A percentile compares a stretch with the other conserved stretches of the same genome.
phyloP scores from a whole-genome alignment of 1,140 invertebrate genomes.

The Phymastichus coffea region DNA sequence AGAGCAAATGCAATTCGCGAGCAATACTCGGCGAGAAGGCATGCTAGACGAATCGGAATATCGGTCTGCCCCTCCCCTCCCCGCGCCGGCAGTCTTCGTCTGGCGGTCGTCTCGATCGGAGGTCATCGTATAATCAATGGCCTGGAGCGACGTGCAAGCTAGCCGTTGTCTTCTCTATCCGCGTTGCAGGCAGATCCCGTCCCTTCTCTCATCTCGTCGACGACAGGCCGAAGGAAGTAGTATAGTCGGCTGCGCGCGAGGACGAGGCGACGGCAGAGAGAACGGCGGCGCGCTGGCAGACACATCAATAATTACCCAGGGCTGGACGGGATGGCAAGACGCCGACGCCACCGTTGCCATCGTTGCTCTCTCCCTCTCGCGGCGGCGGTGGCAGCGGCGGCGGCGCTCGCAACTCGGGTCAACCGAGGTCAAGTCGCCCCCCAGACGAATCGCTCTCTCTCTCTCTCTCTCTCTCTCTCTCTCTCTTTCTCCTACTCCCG shows the following conservation, averaged over 20 bases:
- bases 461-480: constrained; percentile 27
- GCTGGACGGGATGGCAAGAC: constrained; percentile 50
- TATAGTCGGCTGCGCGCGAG: constrained; percentile 26
- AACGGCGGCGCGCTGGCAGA: constrained; percentile 43
- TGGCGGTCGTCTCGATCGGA: constrained; percentile 4
- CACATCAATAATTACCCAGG: constrained; percentile 57
- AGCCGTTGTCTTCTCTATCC: background rate
- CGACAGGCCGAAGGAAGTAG: constrained; percentile 33
- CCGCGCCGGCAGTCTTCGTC: too few relatives aligned
- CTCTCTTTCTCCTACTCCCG: constrained; percentile 12
- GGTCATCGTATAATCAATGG: constrained; percentile 16
- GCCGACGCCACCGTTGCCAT: too few relatives aligned
- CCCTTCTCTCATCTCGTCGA: constrained; percentile 16
- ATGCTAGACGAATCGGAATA: too few relatives aligned
- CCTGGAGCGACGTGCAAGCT: constrained; percentile 6
- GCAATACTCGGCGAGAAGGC: too few relatives aligned
- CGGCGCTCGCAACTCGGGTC: constrained; percentile 50
- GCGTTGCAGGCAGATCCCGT: constrained; percentile 19
- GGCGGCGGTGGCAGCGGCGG: constrained; percentile 35
- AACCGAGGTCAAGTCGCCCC: constrained; percentile 55
- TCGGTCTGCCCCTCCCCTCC: too few relatives aligned
- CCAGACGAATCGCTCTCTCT: constrained; percentile 31
- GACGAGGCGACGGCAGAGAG: constrained; percentile 26
- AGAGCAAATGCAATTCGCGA: too few relatives aligned
- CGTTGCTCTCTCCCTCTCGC: background rate